These are phyloP conservation scores for Rhynchonycteris naso DNA, from an alignment of 2,797 vertebrate species.

Conservation along the genomic window DNA sequence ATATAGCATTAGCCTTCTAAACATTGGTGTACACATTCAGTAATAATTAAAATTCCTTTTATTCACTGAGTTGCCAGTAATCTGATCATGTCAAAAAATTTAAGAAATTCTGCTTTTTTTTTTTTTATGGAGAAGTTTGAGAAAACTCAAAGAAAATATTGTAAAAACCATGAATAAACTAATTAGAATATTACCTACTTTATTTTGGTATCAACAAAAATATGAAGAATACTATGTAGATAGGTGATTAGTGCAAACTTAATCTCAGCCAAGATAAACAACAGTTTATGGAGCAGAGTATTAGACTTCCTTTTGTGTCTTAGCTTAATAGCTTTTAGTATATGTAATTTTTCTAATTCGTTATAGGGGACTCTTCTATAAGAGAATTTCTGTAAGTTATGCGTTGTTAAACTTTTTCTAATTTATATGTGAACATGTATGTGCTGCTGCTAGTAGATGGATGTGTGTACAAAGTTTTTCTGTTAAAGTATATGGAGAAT, in stretches of 20 bases:
- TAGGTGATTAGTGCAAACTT: neutral
- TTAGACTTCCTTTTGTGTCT: constrained; percentile 6
- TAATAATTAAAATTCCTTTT: constrained; percentile 25
- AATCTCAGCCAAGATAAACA: neutral
- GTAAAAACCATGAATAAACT: neutral
- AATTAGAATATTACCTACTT: neutral
- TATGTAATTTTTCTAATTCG: neutral
- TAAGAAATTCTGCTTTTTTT: neutral
- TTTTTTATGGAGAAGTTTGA: neutral
- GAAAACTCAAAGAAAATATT: neutral
- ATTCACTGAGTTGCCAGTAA: neutral
- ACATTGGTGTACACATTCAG: neutral
- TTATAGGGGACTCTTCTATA: neutral
- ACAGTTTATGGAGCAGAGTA: neutral
- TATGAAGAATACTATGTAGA: neutral
- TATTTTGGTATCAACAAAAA: neutral
- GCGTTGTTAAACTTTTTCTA: neutral
- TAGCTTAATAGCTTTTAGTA: neutral
- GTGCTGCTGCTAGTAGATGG: neutral
- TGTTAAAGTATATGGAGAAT: neutral
- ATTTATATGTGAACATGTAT: neutral
- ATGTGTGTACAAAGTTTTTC: neutral
- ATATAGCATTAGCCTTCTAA: neutral
- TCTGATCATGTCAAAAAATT: neutral
- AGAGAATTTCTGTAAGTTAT: constrained; percentile 1